Percentiles rank a stretch among this genome's conserved stretches.
Conservation (phyloP, 1,140 invertebrate species). For the Himalopsyche phryganea region DNA sequence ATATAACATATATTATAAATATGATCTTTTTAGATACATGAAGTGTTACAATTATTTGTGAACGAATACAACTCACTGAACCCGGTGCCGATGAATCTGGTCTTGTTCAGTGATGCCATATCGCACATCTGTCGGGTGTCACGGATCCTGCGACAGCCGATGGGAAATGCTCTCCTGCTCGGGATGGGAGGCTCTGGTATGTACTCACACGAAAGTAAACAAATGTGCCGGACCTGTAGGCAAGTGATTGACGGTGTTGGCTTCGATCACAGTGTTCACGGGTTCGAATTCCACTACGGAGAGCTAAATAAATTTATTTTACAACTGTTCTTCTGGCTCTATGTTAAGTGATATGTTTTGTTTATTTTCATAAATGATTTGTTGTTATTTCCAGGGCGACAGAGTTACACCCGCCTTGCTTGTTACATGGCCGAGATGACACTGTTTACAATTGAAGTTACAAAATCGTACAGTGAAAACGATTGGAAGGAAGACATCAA, state of each 20-base stretch:
- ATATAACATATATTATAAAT: too few species aligned
- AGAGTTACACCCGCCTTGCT: conserved; percentile 76
- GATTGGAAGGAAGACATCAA: conserved; percentile 89
- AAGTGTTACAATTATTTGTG: conserved; percentile 55
- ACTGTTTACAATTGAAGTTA: conserved; percentile 84
- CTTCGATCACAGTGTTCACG: too few species aligned
- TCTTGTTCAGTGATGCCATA: conserved; percentile 82
- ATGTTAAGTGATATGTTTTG: too few species aligned
- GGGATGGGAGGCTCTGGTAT: conserved; percentile 81
- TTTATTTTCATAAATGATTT: too few species aligned
- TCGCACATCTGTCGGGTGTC: conserved; percentile 83
- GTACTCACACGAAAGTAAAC: too few species aligned
- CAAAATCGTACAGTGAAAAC: conserved; percentile 72
- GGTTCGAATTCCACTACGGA: too few species aligned
- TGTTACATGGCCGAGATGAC: conserved; percentile 69
- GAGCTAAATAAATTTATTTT: too few species aligned
- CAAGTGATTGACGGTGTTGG: too few species aligned
- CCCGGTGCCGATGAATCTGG: conserved; percentile 82
- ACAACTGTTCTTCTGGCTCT: too few species aligned
- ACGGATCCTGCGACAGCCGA: conserved; percentile 76
- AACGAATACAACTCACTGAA: conserved; percentile 83
- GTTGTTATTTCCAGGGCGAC: conserved; percentile 54
- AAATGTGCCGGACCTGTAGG: too few species aligned
- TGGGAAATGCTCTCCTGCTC: conserved; percentile 71
- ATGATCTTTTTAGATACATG: conserved; percentile 37